Evolutionary conservation across 2,113 vertebrate species (phyloP).

Genomic region (Lepisosteus osseus): DNA sequence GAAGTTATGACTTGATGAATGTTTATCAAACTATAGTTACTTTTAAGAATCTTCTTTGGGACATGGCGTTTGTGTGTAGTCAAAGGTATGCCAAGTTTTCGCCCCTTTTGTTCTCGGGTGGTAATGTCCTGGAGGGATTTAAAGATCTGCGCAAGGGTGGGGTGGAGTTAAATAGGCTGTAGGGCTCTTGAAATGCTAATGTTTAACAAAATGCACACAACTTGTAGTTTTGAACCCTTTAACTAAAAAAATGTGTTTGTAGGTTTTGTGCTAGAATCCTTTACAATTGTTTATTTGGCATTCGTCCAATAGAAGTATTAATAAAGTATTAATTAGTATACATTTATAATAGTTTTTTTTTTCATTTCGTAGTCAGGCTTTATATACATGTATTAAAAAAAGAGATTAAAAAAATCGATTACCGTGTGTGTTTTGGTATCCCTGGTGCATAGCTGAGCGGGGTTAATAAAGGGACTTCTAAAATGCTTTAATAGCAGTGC

Average conservation of each 20-base stretch:
- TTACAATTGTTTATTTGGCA: neutral
- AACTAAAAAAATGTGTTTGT: neutral
- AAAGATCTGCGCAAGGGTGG: neutral
- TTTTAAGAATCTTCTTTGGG: no score
- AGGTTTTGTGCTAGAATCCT: neutral
- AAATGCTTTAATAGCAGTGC: slow-evolving; percentile 3
- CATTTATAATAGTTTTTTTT: no score
- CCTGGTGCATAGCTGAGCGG: neutral
- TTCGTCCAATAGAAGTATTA: no score
- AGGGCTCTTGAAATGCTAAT: slow-evolving; percentile 15
- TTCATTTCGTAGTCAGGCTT: no score
- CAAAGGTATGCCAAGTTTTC: no score
- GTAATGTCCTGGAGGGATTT: no score
- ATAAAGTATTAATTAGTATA: no score
- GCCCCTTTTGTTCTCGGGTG: no score
- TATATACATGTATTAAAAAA: no score
- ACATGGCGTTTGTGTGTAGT: no score
- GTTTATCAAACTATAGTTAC: no score
- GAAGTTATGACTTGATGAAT: no score
- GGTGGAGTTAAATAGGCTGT: slow-evolving; percentile 1
- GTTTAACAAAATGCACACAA: neutral
- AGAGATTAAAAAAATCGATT: neutral
- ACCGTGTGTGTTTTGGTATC: neutral
- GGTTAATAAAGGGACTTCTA: slow-evolving; percentile 3
- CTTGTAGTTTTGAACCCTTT: slow-evolving; percentile 5